Evolutionary conservation across 2,888 invertebrate species (phyloP).

Genomic region (Lomographa bimaculata): DNA sequence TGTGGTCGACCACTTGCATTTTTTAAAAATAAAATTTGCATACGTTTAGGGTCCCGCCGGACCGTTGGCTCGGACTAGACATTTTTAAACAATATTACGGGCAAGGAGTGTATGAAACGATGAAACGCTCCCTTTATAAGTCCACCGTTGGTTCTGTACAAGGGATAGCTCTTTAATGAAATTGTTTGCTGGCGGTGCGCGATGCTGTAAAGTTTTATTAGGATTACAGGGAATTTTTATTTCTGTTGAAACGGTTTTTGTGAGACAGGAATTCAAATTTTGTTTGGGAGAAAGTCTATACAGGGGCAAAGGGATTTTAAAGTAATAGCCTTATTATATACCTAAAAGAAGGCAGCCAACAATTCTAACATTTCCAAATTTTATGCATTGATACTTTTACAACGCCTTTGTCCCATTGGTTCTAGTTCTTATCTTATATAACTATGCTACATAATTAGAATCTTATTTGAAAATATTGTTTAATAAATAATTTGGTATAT

Average conservation of each 20-base stretch:
- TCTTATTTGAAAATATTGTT: too few species aligned
- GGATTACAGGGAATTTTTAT: conserved; percentile 34
- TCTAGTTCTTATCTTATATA: too few species aligned
- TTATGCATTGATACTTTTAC: too few species aligned
- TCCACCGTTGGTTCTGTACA: conserved; percentile 19
- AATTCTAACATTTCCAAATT: conserved; percentile 6
- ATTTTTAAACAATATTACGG: conserved; percentile 46
- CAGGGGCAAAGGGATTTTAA: conserved; percentile 7
- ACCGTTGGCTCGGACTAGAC: conserved; percentile 29
- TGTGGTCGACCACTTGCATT: conserved; percentile 75
- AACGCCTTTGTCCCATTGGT: too few species aligned
- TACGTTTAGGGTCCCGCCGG: conserved; percentile 61
- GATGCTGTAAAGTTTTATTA: conserved; percentile 35
- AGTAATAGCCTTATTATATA: neutral
- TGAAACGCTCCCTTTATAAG: conserved; percentile 38
- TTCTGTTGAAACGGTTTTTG: conserved; percentile 24
- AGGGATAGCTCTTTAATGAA: conserved; percentile 52
- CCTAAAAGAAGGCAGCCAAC: neutral
- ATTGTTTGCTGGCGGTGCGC: conserved; percentile 49
- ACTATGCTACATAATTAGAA: too few species aligned
- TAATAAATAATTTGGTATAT: too few species aligned
- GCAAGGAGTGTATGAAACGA: conserved; percentile 42
- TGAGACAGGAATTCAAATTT: conserved; percentile 28
- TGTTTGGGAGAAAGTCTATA: conserved; percentile 9
- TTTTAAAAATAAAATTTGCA: conserved; percentile 79